phyloP scores from a whole-genome alignment of 2,797 vertebrate species.

The Sebastes glaucus region DNA sequence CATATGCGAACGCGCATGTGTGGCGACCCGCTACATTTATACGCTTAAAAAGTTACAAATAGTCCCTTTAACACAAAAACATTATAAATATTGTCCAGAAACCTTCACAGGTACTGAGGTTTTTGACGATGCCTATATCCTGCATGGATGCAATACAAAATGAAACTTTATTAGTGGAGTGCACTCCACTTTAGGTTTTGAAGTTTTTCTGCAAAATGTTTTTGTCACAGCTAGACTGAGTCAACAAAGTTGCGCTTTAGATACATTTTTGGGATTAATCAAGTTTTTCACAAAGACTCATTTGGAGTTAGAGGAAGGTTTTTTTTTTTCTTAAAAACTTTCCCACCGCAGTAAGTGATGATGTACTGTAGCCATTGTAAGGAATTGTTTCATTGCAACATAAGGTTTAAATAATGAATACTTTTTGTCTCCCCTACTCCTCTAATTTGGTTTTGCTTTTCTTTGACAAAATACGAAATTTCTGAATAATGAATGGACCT shows the following conservation, averaged over 20 bases:
- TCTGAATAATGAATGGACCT: slow-evolving; percentile 57
- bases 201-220: background rate
- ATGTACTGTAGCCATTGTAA: background rate
- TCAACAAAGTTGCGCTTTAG: background rate
- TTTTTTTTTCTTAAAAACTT: background rate
- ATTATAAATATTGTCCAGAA: too few relatives aligned
- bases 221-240: background rate
- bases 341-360: background rate
- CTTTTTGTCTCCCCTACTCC: background rate
- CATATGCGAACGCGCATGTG: too few relatives aligned
- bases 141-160: slow-evolving; percentile 51
- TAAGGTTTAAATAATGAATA: slow-evolving; percentile 31
- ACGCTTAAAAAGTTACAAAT: too few relatives aligned
- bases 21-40: too few relatives aligned
- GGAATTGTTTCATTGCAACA: slow-evolving; percentile 8
- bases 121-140: slow-evolving; percentile 1
- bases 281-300: background rate
- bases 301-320: background rate
- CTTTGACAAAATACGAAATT: background rate
- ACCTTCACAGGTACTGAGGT: background rate
- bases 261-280: background rate
- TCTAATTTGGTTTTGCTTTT: slow-evolving; percentile 7
- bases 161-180: background rate
- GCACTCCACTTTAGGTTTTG: background rate
- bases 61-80: too few relatives aligned